Base-by-base conservation (phyloP, 2,888 invertebrate genomes). In the Celastrina argiolus region DNA sequence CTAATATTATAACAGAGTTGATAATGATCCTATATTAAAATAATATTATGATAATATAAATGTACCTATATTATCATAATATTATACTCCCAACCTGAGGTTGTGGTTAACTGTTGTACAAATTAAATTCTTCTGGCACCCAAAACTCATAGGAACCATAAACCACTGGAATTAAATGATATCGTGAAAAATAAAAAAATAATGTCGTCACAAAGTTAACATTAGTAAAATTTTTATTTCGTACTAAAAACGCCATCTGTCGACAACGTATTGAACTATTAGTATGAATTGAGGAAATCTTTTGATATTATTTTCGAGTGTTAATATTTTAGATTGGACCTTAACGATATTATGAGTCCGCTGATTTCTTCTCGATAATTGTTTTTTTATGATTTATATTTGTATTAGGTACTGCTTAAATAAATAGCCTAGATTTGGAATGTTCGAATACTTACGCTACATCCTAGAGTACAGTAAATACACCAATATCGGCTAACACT, bases 71-170 rank as follows among this genome's bases (percentile, higher is more conserved):
- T n/a, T n/a, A n/a, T n/a, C n/a, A n/a, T n/a, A n/a, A n/a, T n/a
- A n/a, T n/a, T n/a, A n/a, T n/a, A n/a, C n/a, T n/a, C n/a, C n/a
- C n/a, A 18, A 51, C 3, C 3, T 18, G 45, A 45, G 8, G 26
- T 26, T 51, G 12, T 26, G 26, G 5, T 22, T 0, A 12, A 22
- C 12, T 22, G 22, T 3, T 10, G 7, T 51, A 12, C 2, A 2
- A 45, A 18, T 45, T 26, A 45, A 45, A 14, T 22, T 26, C 12
- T 36, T 12, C 51, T 51, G 22, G 51, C 51, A 10, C 22, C 22
- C 51, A 68, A 72, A 74, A 71, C 18, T 77, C 82, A 84, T 86
- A 89, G 88, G 88, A 89, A 89, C 88, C 84, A 74, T 83, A 77
- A 85, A 87, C 88, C 88, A 86, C 87, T 82, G 58, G 28, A 58